phyloP scores from a whole-genome alignment of 2,797 vertebrate genomes.

The Hipposideros larvatus region DNA sequence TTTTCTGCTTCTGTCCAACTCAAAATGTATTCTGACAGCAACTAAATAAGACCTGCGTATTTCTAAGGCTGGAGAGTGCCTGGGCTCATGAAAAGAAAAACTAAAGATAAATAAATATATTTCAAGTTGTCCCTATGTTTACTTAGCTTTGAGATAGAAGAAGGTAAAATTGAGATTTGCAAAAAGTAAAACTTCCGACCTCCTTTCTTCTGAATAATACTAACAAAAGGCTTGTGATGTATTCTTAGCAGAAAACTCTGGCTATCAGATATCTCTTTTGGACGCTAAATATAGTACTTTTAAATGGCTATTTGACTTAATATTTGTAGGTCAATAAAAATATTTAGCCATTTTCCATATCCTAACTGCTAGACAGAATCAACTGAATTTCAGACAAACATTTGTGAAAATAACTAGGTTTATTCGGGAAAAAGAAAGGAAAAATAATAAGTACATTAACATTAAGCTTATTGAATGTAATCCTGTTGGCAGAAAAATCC shows the following conservation, averaged over 20 bases:
- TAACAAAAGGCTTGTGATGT: background rate
- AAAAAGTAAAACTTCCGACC: background rate
- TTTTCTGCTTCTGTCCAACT: conserved; percentile 53
- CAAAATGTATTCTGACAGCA: conserved; percentile 58
- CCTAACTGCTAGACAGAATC: background rate
- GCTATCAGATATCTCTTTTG: background rate
- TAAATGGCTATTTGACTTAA: conserved; percentile 38
- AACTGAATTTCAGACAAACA: conserved; percentile 46
- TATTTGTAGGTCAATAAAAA: conserved; percentile 49
- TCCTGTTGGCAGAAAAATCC: background rate
- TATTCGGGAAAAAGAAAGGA: background rate
- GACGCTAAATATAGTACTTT: conserved; percentile 55
- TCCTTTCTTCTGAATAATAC: background rate
- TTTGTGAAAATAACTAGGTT: conserved; percentile 20
- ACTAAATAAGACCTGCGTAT: conserved; percentile 51
- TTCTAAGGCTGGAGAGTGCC: conserved; percentile 25
- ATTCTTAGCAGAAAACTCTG: conserved; percentile 20
- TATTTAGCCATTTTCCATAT: background rate
- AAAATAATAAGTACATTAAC: background rate
- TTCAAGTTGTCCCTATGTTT: background rate
- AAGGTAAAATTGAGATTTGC: too few relatives aligned
- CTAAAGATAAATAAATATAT: conserved; percentile 54
- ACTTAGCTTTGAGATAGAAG: background rate
- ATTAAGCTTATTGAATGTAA: background rate
- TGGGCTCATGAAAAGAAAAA: conserved; percentile 39